Evolutionary conservation across 2,797 vertebrate genomes (phyloP), one percentile per base, ranked within the genome.

Genomic region (Protonibea diacanthus): DNA sequence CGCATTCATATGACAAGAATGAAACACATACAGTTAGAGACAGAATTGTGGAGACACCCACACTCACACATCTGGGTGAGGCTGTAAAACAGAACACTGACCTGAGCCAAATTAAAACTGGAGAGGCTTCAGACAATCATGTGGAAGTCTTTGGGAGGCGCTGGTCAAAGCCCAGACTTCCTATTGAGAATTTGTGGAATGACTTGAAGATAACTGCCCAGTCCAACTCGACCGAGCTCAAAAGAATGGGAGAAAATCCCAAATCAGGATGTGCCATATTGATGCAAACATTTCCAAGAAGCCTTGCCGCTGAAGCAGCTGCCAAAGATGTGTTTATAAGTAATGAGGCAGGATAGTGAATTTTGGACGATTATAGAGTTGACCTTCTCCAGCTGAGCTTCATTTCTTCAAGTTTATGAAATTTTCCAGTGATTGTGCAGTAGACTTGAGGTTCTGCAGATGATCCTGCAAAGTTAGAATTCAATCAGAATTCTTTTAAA

Each of bases 81-180:
- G 11, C 23, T 66, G 38, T n/a, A 27, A 66, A 71, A 56, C 64
- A 68, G 44, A 42, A 60, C 38, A 42, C 40, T 62, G 48, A 67
- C 44, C 57, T 15, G n/a, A 70, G 58, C 80, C 71, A 80, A 73
- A 79, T 64, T 55, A 48, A 52, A 79, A 71, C 70, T 73, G 71
- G 66, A 72, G 25, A 61, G 21, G n/a, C 73, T 68, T 83, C 38
- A 79, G 13, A 85, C 55, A 38, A 48, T 40, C 44, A 14, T 69
- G 53, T 52, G 38, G 33, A 58, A 6, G 57, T 69, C 44, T 70
- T 67, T 82, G 71, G 58, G 25, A 75, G 33, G 42, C 20, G 9
- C 51, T 45, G 74, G 70, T 78, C 60, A 56, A 60, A 76, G 44
- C 47, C 17, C 12, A 70, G 65, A 73, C 33, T 65, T 71, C 29